Base-by-base conservation (phyloP, 92 coral and sea anemone species). In the Muricea muricata region DNA sequence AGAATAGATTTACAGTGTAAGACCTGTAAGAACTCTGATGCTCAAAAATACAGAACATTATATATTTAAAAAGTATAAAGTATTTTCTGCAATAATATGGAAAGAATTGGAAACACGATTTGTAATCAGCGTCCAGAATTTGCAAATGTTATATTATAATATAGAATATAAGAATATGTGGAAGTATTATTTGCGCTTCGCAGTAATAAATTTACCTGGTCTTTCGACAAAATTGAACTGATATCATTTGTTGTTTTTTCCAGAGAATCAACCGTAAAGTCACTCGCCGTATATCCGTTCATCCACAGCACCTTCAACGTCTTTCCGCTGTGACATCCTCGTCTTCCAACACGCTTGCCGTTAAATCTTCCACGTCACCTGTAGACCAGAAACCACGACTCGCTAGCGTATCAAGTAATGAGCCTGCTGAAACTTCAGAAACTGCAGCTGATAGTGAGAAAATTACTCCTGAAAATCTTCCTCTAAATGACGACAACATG, bases 231-330 rank as follows among this genome's bases (percentile, higher is more conserved):
- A n/a, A n/a, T n/a, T n/a, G n/a, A n/a, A n/a, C n/a, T n/a, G n/a
- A n/a, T n/a, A 4, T 37, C 42, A 4, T 9, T 37, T 37, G 42
- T 37, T 37, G 9, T 37, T 37, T 34, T 67, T 18, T 71, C 4
- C 45, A 95, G 98, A 85, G 94, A 32, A 92, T 86, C 29, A 78
- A 91, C 54, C 91, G 97, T 25, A 90, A 94, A 82, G 93, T 93
- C 26, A 88, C 97, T 28, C 84, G 98, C 33, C 90, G 94, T 15
- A 93, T 95, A 23, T 93, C 97, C 56, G 91, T 95, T 73, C 97
- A 95, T 72, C 98, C 98, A 10, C 92, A 93, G 87, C 91, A 90
- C 79, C 89, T 95, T 32, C 98, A 93, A 72, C 93, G 94, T 35
- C 86, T 95, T 39, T 84, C 95, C 18, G 80, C 73, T 6, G 48